Conservation (phyloP, 2,888 invertebrate genomes). For the Nomada lathburiana region DNA sequence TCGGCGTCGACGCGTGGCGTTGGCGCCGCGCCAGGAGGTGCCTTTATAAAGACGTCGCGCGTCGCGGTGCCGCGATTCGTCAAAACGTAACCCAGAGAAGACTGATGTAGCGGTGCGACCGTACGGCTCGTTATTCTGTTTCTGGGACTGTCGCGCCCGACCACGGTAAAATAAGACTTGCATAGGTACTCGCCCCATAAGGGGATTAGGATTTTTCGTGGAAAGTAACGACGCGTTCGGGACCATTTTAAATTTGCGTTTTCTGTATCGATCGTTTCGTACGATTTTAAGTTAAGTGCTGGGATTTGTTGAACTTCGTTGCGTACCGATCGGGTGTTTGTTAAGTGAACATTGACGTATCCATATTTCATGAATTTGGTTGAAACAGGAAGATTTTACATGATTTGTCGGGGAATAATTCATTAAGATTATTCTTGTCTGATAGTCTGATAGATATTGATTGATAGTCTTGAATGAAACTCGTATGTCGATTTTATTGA, state of each 20-base stretch:
- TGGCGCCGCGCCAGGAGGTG: constrained; percentile 70
- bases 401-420: too few species aligned
- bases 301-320: too few species aligned
- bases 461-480: too few species aligned
- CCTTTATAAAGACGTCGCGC: constrained; percentile 75
- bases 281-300: background rate
- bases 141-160: constrained; percentile 66
- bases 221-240: constrained; percentile 44
- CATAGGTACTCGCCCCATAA: background rate
- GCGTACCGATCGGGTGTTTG: too few species aligned
- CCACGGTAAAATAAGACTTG: constrained; percentile 50
- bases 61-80: constrained; percentile 76
- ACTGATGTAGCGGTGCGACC: constrained; percentile 78
- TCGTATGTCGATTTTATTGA: too few species aligned
- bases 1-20: constrained; percentile 58
- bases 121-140: constrained; percentile 80
- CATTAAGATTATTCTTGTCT: too few species aligned
- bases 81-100: constrained; percentile 79
- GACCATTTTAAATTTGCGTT: constrained; percentile 42
- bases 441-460: too few species aligned
- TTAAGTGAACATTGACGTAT: too few species aligned
- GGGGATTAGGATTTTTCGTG: constrained; percentile 43
- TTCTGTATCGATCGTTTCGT: background rate
- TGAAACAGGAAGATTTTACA: too few species aligned
- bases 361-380: too few species aligned